phyloP scores from a whole-genome alignment of 2,888 invertebrate species.

The Arge pagana region DNA sequence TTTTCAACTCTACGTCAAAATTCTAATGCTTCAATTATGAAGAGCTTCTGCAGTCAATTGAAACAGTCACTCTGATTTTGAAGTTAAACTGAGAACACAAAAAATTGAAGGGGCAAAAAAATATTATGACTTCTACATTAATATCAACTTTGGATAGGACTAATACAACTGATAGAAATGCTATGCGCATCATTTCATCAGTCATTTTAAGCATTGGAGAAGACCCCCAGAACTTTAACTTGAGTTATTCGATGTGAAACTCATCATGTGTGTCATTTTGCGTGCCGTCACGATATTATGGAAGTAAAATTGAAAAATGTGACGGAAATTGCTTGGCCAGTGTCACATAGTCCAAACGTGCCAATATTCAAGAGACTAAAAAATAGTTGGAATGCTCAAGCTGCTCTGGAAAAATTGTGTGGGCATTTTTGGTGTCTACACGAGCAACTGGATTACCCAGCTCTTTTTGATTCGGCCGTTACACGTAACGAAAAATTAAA shows the following conservation, averaged over 20 bases:
- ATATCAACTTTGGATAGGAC: conserved; percentile 21
- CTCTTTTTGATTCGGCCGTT: no score
- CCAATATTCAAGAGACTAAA: not conserved
- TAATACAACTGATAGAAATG: conserved; percentile 15
- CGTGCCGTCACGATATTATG: not conserved
- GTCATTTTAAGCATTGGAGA: conserved; percentile 21
- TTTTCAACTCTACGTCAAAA: no score
- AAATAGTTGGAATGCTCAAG: no score
- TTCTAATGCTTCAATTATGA: no score
- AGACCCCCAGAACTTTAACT: conserved; percentile 12
- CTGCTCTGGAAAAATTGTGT: no score
- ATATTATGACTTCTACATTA: conserved; percentile 17
- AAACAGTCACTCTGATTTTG: conserved; percentile 17
- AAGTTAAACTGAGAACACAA: conserved; percentile 12
- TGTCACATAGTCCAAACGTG: not conserved
- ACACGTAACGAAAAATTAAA: no score
- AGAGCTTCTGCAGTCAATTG: no score
- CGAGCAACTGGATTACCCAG: no score
- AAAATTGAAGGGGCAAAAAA: conserved; percentile 16
- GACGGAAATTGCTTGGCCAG: not conserved
- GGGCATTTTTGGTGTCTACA: no score
- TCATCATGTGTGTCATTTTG: not conserved
- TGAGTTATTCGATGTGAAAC: conserved; percentile 16
- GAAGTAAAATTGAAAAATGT: not conserved
- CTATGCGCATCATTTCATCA: conserved; percentile 22